phyloP scores from a whole-genome alignment of 2,888 invertebrate species.

The Papilio demoleus region DNA sequence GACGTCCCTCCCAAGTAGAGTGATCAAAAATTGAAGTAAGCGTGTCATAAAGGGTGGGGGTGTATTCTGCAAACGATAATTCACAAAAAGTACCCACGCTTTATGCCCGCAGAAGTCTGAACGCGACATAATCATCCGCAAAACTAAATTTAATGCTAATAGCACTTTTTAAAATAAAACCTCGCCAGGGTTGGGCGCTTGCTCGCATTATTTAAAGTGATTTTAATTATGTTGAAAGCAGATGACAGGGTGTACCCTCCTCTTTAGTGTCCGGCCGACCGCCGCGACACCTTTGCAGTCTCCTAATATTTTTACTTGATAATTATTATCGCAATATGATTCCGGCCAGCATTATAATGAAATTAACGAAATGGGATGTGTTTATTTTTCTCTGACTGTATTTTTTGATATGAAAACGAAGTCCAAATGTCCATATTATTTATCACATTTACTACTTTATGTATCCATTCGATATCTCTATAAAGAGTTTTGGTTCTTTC shows the following conservation, averaged over 20 bases:
- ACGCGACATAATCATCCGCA: slow-evolving; percentile 80
- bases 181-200: slow-evolving; percentile 74
- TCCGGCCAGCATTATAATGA: slow-evolving; percentile 7
- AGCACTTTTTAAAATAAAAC: slow-evolving; percentile 82
- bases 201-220: slow-evolving; percentile 82
- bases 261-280: slow-evolving; percentile 72
- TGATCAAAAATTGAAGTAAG: slow-evolving; percentile 72
- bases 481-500: not conserved
- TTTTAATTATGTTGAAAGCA: slow-evolving; percentile 84
- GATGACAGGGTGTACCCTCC: slow-evolving; percentile 80
- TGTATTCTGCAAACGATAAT: slow-evolving; percentile 73
- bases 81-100: slow-evolving; percentile 80
- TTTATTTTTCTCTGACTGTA: slow-evolving; percentile 14
- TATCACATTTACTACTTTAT: not conserved
- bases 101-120: slow-evolving; percentile 75
- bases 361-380: slow-evolving; percentile 21
- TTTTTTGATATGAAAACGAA: slow-evolving; percentile 1
- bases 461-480: not conserved
- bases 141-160: slow-evolving; percentile 84
- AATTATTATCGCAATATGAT: slow-evolving; percentile 44
- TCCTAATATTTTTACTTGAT: slow-evolving; percentile 58
- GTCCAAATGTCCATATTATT: not conserved
- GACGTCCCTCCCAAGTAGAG: slow-evolving; percentile 55
- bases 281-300: slow-evolving; percentile 41
- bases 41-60: slow-evolving; percentile 75